A percentile compares a stretch with the other conserved stretches of the same genome.
Evolutionary conservation across 2,797 vertebrate genomes (phyloP).

Genomic region (Sebastes minor): DNA sequence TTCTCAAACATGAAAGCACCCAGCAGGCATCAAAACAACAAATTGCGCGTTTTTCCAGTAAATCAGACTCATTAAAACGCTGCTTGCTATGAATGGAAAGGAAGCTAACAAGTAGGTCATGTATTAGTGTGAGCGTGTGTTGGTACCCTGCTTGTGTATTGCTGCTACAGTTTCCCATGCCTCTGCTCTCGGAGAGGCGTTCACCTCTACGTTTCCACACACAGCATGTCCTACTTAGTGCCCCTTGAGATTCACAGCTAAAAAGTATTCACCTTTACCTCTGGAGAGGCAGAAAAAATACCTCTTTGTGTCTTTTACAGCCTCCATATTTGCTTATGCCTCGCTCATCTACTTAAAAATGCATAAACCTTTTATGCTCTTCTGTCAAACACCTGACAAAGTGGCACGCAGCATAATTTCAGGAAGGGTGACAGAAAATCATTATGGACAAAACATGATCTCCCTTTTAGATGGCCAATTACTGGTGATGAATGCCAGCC

Average conservation of each 20-base stretch:
- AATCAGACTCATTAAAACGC: conserved; percentile 29
- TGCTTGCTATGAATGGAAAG: conserved; percentile 36
- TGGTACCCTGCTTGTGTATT: conserved; percentile 13
- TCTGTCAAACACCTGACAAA: conserved; percentile 52
- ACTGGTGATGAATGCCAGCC: conserved; percentile 58
- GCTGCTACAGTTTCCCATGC: conserved; percentile 44
- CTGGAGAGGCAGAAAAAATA: conserved; percentile 24
- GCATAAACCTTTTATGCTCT: conserved; percentile 34
- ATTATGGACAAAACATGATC: conserved; percentile 56
- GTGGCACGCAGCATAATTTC: conserved; percentile 23
- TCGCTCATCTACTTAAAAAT: conserved; percentile 49
- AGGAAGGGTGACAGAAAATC: conserved; percentile 62
- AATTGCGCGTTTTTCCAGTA: neutral
- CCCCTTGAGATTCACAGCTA: conserved; percentile 53
- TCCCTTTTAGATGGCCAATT: conserved; percentile 63
- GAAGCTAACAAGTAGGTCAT: conserved; percentile 62
- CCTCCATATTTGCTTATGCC: conserved; percentile 20
- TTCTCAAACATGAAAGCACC: neutral
- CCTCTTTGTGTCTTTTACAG: conserved; percentile 9
- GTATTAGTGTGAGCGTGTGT: conserved; percentile 28
- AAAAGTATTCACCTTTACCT: conserved; percentile 67
- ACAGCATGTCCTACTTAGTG: conserved; percentile 59
- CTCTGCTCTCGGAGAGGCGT: conserved; percentile 41
- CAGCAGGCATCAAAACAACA: neutral
- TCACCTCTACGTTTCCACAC: conserved; percentile 48